A percentile compares a stretch with the other conserved stretches of the same genome.
These are phyloP conservation scores for Leucophora obtusa DNA, from an alignment of 2,888 invertebrate genomes.

Conservation along the genomic window DNA sequence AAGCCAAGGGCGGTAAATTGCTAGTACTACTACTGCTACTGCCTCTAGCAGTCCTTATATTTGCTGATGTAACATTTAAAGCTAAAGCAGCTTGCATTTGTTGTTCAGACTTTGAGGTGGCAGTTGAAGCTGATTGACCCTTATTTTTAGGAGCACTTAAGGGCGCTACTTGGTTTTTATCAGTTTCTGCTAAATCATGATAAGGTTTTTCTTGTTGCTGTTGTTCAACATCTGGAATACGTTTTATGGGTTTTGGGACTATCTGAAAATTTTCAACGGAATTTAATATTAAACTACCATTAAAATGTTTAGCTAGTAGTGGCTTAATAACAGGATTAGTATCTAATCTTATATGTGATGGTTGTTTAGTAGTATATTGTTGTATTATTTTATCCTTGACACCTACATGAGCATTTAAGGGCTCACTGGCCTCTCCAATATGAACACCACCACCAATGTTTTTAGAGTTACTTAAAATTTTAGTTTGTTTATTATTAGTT, in stretches of 20 bases:
- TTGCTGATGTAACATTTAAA: conserved; percentile 53
- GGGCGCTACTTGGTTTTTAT: conserved; percentile 71
- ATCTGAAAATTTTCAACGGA: conserved; percentile 80
- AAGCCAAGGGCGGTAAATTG: conserved; percentile 61
- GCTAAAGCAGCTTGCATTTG: conserved; percentile 47
- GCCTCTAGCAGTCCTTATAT: conserved; percentile 63
- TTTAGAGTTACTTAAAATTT: conserved; percentile 44
- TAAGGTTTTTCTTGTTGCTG: conserved; percentile 49
- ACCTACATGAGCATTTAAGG: conserved; percentile 49
- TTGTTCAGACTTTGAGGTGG: conserved; percentile 59
- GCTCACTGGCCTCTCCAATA: conserved; percentile 33
- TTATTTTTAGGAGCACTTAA: conserved; percentile 72
- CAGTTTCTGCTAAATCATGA: conserved; percentile 59
- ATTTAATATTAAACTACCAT: conserved; percentile 76
- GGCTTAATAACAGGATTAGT: conserved; percentile 61
- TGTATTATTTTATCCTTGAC: conserved; percentile 48
- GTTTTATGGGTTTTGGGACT: conserved; percentile 72
- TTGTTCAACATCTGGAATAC: conserved; percentile 45
- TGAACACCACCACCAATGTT: conserved; percentile 8
- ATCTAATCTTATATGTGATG: conserved; percentile 49
- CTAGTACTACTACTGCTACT: conserved; percentile 65
- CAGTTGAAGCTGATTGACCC: conserved; percentile 63
- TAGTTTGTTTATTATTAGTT: conserved; percentile 70
- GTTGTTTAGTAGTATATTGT: conserved; percentile 50
- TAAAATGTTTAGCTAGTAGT: conserved; percentile 64